Base-by-base conservation (phyloP, 2,113 vertebrate species). In the Psilopogon haemacephalus region DNA sequence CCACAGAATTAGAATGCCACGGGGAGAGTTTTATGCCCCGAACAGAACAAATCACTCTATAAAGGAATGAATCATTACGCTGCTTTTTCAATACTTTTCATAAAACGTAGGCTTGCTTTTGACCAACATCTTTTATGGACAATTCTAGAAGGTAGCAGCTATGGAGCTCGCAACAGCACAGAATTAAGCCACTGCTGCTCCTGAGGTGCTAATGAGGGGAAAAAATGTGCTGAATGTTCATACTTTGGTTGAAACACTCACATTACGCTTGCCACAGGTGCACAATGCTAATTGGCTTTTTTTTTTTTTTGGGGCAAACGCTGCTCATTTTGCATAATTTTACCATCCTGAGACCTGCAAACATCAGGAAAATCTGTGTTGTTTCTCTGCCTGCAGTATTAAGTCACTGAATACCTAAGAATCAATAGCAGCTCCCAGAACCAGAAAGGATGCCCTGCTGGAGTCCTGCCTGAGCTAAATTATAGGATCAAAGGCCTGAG, bases 221-320 rank as follows among this genome's bases (percentile, higher is more conserved):
- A 96, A 94, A 96, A 97, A 96, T 93, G 78, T 96, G 95, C 94
- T 95, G 95, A 96, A 92, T 87, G 87, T 73, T 97, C 95, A 94
- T 69, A 93, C 80, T 79, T 94, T 35, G 1, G 0, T 94, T 94
- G 93, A 89, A 88, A 90, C 60, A 93, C 50, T 91, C 71, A 67
- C 88, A 91, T 87, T 94, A 73, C 71, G 64, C 80, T 94, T 95
- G 74, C 89, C 94, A 96, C 91, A 96, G 91, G 94, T 97, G 86
- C 81, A 94, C 75, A 88, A 93, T 92, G 84, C 67, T 96, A 94
- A 96, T 97, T 95, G 95, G 59, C 84, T 94, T 89, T 96, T 96
- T 68, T n/a, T n/a, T n/a, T n/a, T n/a, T n/a, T n/a, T n/a, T n/a
- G n/a, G 90, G 90, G 89, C 78, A 94, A 93, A 94, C 87, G 84